These are phyloP conservation scores for Molossus molossus DNA, from an alignment of 2,797 vertebrate species.

Conservation along the genomic window DNA sequence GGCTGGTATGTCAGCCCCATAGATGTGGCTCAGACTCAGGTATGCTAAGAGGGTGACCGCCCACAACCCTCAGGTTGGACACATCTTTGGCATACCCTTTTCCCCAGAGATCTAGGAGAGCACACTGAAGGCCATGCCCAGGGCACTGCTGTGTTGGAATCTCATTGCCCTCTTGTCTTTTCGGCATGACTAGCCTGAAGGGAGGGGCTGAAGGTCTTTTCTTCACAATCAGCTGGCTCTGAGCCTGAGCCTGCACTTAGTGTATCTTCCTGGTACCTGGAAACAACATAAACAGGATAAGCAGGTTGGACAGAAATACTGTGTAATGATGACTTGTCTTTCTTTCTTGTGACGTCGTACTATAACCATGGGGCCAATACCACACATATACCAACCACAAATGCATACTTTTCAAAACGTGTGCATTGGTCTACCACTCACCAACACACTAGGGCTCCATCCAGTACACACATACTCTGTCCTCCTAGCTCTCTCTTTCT, in stretches of 20 bases:
- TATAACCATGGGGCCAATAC: background rate
- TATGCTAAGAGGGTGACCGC: background rate
- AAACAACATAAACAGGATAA: conserved; percentile 59
- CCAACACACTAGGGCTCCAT: background rate
- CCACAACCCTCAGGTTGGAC: background rate
- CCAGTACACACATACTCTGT: background rate
- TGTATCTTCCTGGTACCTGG: conserved; percentile 31
- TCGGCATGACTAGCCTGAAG: conserved; percentile 50
- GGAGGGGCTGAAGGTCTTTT: conserved; percentile 34
- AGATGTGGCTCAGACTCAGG: background rate
- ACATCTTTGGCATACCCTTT: background rate
- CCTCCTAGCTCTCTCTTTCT: background rate
- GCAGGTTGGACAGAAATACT: conserved; percentile 59
- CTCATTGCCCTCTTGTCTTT: background rate
- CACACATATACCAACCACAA: background rate
- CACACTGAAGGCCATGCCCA: background rate
- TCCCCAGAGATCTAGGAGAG: background rate
- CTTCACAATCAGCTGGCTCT: background rate
- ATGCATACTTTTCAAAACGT: background rate
- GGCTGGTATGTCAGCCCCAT: background rate
- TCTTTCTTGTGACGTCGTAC: conserved; percentile 10
- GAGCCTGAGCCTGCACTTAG: background rate
- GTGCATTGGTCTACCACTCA: background rate
- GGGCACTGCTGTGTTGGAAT: background rate
- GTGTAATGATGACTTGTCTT: background rate